Base-by-base conservation (phyloP, 2,113 vertebrate genomes). In the Chitala chitala region DNA sequence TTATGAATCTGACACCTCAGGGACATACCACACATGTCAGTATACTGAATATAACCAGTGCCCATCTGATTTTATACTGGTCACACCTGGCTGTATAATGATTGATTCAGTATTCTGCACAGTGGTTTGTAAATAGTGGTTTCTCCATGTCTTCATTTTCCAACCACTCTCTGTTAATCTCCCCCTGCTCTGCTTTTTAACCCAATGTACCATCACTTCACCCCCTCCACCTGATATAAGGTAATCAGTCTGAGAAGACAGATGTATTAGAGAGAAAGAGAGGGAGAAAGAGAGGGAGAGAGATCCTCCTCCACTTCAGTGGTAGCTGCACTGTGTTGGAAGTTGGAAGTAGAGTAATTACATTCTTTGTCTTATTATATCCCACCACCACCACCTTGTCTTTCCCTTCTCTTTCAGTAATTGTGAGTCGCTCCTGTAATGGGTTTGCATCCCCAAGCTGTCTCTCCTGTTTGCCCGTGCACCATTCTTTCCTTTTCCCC, bases 231-330 rank as follows among this genome's bases (percentile, higher is more conserved):
- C 26, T 61, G 31, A 61, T 72, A 75, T 33, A 77, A 74, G 66
- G 72, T 74, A 80, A 79, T 78, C 79, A 78, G 76, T 81, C 75
- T 77, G 48, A 69, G 65, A 69, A 9, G 76, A 79, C 78, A 78
- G 74, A 69, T 54, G 74, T 73, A 55, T 79, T n/a, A n/a, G n/a
- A n/a, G n/a, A n/a, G n/a, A n/a, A n/a, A n/a, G n/a, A n/a, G n/a
- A 17, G 31, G 29, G 55, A 26, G 26, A 13, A 29, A 10, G 1
- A 12, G 54, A 7, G 7, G 26, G 55, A 17, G 12, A 46, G 20
- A 46, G 55, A 15, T 24, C 5, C 17, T 55, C 29, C 24, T n/a
- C 15, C 38, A 10, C 26, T 59, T 26, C 13, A 59, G 71, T 9
- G 64, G 38, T 54, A 75, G 63, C 68, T 71, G 75, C 80, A 69